Base-by-base conservation (phyloP, 2,113 vertebrate species). In the Seriola quinqueradiata region DNA sequence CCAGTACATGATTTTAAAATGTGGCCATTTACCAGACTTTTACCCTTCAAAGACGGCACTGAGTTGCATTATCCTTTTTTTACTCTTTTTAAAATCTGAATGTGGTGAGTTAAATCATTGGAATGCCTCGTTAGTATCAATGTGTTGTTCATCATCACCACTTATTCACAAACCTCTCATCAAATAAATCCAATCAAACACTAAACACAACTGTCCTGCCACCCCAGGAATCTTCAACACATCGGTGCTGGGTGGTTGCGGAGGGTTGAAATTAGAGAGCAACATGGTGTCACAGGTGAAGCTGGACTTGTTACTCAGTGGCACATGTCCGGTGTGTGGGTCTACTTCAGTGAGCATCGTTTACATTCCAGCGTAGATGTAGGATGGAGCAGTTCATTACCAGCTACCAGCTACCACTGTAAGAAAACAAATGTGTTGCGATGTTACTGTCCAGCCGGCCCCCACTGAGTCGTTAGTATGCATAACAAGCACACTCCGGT, bases 401-500 rank as follows among this genome's bases (percentile, higher is more conserved):
- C 57, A 52, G 78, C 50, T 83, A 79, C 44, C 57, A 52, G 78
- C 50, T 63, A 71, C 72, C 50, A 40, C 66, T 42, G 61, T 75
- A 81, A 85, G 75, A 76, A 89, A 85, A 86, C 86, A 85, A 70
- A 85, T 42, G 57, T 74, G 69, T 44, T 85, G 77, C 28, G 54
- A 75, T 72, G 85, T 75, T 81, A 55, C 77, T 76, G 76, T 86
- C 72, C 63, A 28, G 44, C 36, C 4, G 42, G 72, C 78, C 82
- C 78, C 89, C 76, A 80, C 88, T 72, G 83, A 68, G 87, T 89
- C 57, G 70, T 93, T 92, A 91, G 92, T 86, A 92, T 92, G 90
- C 90, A 89, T 89, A 87, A 92, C 87, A 83, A 92, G 92, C 90
- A 90, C 90, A 92, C 93, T 91, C 82, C 87, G 79, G 84, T 91